Conservation (phyloP, 2,113 vertebrate species). For the Peromyscus californicus region DNA sequence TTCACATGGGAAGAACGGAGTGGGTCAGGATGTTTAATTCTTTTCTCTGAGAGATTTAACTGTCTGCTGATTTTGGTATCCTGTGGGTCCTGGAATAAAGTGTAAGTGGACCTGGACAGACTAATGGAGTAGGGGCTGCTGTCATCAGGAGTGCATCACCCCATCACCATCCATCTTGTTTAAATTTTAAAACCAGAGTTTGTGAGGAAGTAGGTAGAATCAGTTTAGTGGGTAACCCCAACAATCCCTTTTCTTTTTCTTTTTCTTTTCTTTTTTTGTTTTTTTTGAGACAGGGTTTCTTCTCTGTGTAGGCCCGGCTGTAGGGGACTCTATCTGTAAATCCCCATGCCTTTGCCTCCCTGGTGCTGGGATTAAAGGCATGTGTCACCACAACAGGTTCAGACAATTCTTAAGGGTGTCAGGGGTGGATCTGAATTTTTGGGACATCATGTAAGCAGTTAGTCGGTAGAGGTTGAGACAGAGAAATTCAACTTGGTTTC, state of each 20-base stretch:
- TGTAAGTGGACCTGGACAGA: background rate
- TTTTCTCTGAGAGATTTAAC: background rate
- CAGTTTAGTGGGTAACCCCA: no score
- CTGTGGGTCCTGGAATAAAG: background rate
- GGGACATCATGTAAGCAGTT: background rate
- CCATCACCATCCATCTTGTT: background rate
- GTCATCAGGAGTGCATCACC: no score
- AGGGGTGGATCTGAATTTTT: background rate
- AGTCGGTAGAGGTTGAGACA: background rate
- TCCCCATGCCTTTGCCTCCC: background rate
- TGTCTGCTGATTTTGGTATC: background rate
- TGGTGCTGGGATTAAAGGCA: background rate
- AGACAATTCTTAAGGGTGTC: fast-evolving
- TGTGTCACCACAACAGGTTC: background rate
- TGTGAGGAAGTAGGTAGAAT: background rate
- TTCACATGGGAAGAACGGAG: background rate
- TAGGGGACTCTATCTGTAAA: background rate
- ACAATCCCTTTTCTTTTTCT: no score
- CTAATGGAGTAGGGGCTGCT: background rate
- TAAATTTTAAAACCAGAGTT: background rate
- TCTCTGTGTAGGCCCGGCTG: background rate
- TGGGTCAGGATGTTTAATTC: background rate
- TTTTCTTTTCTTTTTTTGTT: background rate
- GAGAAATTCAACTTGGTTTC: background rate
- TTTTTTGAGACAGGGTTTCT: background rate